Evolutionary conservation across 2,888 invertebrate genomes (phyloP), one percentile per base, ranked within the genome.

Genomic region (Apocheima hispidaria): DNA sequence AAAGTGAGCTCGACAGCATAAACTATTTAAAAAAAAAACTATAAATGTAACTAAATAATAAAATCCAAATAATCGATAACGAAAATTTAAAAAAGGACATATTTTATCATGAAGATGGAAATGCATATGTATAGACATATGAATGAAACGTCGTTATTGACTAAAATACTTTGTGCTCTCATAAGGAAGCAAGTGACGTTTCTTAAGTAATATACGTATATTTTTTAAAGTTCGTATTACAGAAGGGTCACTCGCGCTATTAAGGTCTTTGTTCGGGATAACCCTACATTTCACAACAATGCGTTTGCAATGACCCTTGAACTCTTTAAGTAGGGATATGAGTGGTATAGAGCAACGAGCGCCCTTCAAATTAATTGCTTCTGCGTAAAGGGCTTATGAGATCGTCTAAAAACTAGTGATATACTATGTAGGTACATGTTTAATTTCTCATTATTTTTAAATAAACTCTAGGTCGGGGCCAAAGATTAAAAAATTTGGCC

Each of bases 211-310:
- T 18, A 18, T 36, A 53, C 44, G 51, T 30, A 65, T 51, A 50
- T 40, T 63, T 55, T 54, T 49, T 67, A 66, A 68, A 52, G 50
- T 50, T 60, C 38, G 51, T 61, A 69, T 59, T 50, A 44, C 26
- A 36, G 33, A 60, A 63, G 64, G 26, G 60, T 59, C 56, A 38
- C 53, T 65, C 18, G 33, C 35, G 49, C 30, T 49, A 69, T 63
- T 59, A 50, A n/a, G 67, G 49, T 60, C 74, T 75, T 83, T 80
- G 78, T 82, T 69, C 67, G 62, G 51, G 66, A 75, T 68, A 71
- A 53, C 75, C 72, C 78, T 76, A 66, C 74, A 77, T 70, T 74
- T 70, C 51, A 75, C 73, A 75, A 84, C 84, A 85, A 84, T 74
- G 77, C 70, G 66, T 65, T 68, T 69, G 65, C 52, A 60, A 74